Base-by-base conservation (phyloP, 2,113 vertebrate genomes). In the Pollimyrus isidori region DNA sequence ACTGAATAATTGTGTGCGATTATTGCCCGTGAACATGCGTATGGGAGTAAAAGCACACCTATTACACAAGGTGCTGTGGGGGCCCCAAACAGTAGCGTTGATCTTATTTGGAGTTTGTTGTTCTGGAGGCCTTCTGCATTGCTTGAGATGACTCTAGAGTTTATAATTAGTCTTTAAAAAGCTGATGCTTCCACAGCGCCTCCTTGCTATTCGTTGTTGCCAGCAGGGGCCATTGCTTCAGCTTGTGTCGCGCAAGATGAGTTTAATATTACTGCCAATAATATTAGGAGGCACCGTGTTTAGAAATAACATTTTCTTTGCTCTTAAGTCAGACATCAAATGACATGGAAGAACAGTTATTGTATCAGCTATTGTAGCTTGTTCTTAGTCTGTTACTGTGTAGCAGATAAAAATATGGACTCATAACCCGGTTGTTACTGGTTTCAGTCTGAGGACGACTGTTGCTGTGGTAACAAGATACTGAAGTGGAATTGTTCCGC, bases 191-290 rank as follows among this genome's bases (percentile, higher is more conserved):
- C 89, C 89, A 88, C 89, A 86, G 89, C 48, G 83, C 91, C 90
- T 92, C 65, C 87, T 80, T 3, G 73, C 50, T 80, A 89, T 91
- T 93, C 92, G 93, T 94, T 91, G 92, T 91, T 92, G 89, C 90
- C 90, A 92, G 85, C 91, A 87, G 93, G 94, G 93, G 92, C 93
- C 94, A 93, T 87, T 91, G 87, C 93, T 94, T 94, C 93, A 93
- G 93, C 92, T 92, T 91, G 92, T 42, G 88, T 91, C 76, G 89
- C 89, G 46, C 90, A 88, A 52, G 90, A 91, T 92, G 76, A 90
- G 83, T 91, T 89, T 91, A 94, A 95, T 94, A 94, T 94, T 91
- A 93, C 52, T 69, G 65, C 19, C 15, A 35, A 13, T n/a, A 73
- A 23, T 15, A 46, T 80, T 49, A 73, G 45, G 45, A 11, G 19